phyloP scores from a whole-genome alignment of 2,888 invertebrate genomes.

The Melipona bicolor region DNA sequence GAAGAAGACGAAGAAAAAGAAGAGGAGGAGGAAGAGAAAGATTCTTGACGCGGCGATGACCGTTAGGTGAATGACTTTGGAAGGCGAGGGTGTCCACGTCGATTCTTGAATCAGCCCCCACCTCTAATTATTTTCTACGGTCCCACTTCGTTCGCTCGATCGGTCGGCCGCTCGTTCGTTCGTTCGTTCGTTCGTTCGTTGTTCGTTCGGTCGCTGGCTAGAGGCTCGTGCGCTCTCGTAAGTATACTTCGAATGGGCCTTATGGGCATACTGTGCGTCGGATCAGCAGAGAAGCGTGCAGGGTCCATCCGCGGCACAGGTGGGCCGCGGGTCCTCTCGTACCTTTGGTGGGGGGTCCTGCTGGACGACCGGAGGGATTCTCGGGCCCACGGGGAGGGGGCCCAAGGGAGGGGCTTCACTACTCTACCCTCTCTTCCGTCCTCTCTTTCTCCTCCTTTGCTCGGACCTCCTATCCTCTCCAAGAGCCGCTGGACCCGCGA shows the following conservation, averaged over 20 bases:
- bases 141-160: constrained; percentile 66
- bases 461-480: constrained; percentile 52
- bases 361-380: constrained; percentile 67
- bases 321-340: constrained; percentile 73
- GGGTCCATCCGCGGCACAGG: constrained; percentile 79
- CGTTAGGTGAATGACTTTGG: constrained; percentile 81
- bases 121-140: constrained; percentile 68
- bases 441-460: constrained; percentile 52
- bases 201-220: constrained; percentile 45
- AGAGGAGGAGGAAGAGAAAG: constrained; percentile 62
- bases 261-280: constrained; percentile 75
- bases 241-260: constrained; percentile 76
- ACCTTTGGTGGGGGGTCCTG: constrained; percentile 67
- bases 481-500: constrained; percentile 40
- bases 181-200: constrained; percentile 34
- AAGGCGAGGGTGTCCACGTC: constrained; percentile 77
- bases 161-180: constrained; percentile 50
- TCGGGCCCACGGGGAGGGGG: constrained; percentile 64
- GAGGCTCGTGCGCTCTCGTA: constrained; percentile 69
- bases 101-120: constrained; percentile 77
- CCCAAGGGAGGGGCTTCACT: constrained; percentile 76
- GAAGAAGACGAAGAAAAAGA: constrained; percentile 48
- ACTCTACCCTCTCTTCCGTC: constrained; percentile 58
- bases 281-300: constrained; percentile 78
- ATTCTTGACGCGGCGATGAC: constrained; percentile 79